These are phyloP conservation scores for Phthorimaea operculella DNA, from an alignment of 1,140 invertebrate species.

Conservation along the genomic window DNA sequence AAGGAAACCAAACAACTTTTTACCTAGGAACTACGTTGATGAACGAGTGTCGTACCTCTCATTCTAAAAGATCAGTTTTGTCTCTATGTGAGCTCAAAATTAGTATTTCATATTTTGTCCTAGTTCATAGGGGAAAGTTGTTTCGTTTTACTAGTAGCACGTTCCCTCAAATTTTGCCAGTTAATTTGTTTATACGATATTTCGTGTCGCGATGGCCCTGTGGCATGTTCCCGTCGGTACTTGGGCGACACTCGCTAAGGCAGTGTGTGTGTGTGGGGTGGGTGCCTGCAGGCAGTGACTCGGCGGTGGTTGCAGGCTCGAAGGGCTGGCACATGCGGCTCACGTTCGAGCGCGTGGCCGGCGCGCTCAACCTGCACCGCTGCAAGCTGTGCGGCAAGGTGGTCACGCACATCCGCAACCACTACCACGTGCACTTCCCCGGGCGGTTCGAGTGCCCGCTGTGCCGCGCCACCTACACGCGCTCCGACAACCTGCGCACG, in stretches of 20 bases:
- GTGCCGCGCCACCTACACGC: conserved; percentile 86
- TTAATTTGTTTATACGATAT: too few species aligned
- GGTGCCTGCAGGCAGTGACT: conserved; percentile 3
- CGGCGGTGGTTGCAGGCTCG: conserved; percentile 78
- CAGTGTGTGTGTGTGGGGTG: conserved; percentile 10
- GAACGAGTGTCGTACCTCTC: too few species aligned
- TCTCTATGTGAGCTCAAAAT: too few species aligned
- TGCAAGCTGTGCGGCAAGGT: conserved; percentile 92
- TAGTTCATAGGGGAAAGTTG: too few species aligned
- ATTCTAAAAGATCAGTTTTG: too few species aligned
- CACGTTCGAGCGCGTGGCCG: conserved; percentile 88
- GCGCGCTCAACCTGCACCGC: conserved; percentile 88
- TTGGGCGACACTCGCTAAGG: neutral
- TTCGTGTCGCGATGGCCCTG: conserved; percentile 24
- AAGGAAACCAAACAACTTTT: too few species aligned
- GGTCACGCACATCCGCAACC: conserved; percentile 90
- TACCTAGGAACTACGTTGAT: too few species aligned
- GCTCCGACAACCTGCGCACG: conserved; percentile 87
- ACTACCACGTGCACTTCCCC: conserved; percentile 91
- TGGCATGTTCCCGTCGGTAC: conserved; percentile 8
- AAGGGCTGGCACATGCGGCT: conserved; percentile 92
- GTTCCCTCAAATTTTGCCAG: too few species aligned
- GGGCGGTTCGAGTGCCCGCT: conserved; percentile 88
- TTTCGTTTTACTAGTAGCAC: too few species aligned
- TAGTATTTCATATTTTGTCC: too few species aligned